Percentiles rank a stretch among this genome's conserved stretches.
Conservation (phyloP, 2,888 invertebrate species). For the Polymixis flavicincta region DNA sequence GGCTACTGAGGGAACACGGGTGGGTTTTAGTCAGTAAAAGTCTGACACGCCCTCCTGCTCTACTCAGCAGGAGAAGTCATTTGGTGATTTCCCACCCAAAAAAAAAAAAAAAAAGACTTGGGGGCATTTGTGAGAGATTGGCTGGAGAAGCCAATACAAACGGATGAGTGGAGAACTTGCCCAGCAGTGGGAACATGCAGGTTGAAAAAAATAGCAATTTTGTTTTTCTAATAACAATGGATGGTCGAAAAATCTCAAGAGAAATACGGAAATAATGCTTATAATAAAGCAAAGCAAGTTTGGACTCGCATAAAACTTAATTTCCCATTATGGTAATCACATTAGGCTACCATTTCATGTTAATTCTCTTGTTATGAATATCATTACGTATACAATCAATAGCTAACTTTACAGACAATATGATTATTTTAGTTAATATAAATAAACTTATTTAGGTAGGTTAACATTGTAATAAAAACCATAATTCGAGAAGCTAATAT, state of each 20-base stretch:
- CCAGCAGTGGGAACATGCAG: too few relatives aligned
- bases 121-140: too few relatives aligned
- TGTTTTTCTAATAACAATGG: background rate
- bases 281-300: background rate
- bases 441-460: slow-evolving; percentile 7
- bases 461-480: slow-evolving; percentile 32
- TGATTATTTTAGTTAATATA: slow-evolving; percentile 25
- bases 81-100: too few relatives aligned
- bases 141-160: too few relatives aligned
- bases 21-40: too few relatives aligned
- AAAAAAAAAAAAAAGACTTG: too few relatives aligned
- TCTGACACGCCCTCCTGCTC: too few relatives aligned
- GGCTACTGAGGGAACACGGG: too few relatives aligned
- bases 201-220: background rate
- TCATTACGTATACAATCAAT: slow-evolving; percentile 19
- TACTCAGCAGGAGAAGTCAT: too few relatives aligned
- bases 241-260: background rate
- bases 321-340: slow-evolving; percentile 25
- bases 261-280: background rate
- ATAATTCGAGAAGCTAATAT: slow-evolving; percentile 28
- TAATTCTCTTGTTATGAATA: slow-evolving; percentile 31
- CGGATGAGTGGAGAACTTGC: too few relatives aligned
- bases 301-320: background rate
- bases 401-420: slow-evolving; percentile 10
- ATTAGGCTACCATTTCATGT: slow-evolving; percentile 29